Evolutionary conservation across 1,140 invertebrate species (phyloP).

Genomic region (Ceratosolen fusciceps): DNA sequence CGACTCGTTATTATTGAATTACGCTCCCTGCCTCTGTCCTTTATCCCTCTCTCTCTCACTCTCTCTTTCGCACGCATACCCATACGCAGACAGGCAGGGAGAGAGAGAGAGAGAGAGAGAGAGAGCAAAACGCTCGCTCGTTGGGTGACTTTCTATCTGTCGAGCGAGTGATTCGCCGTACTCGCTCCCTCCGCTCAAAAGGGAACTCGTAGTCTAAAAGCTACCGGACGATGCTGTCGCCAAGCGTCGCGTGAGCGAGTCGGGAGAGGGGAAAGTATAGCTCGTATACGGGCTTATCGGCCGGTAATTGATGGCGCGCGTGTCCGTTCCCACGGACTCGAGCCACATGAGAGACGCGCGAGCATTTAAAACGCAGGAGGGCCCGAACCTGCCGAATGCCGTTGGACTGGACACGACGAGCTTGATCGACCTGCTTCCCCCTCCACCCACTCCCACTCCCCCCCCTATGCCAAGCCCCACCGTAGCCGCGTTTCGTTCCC

Average conservation of each 20-base stretch:
- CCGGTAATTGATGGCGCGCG: slow-evolving; percentile 46
- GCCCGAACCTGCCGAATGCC: slow-evolving; percentile 64
- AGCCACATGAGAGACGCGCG: slow-evolving; percentile 32
- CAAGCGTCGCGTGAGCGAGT: not conserved
- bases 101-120: too few species aligned
- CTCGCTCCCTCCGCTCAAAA: slow-evolving; percentile 16
- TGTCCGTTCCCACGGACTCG: slow-evolving; percentile 59
- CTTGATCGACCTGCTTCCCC: slow-evolving; percentile 29
- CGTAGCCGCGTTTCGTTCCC: not conserved
- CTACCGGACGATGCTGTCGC: not conserved
- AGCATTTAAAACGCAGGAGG: slow-evolving; percentile 65
- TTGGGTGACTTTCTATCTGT: too few species aligned
- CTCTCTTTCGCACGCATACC: too few species aligned
- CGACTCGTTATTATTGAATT: slow-evolving; percentile 52
- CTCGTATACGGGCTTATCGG: not conserved
- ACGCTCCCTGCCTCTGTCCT: slow-evolving; percentile 23
- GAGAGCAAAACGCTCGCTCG: too few species aligned
- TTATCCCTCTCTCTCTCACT: not conserved
- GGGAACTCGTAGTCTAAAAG: slow-evolving; percentile 27
- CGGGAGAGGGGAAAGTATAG: not conserved
- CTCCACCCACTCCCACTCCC: too few species aligned
- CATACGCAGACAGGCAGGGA: too few species aligned
- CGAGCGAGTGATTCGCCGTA: not conserved
- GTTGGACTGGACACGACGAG: slow-evolving; percentile 50
- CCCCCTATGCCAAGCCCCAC: not conserved